Conservation (phyloP, 2,797 vertebrate genomes). For the Rallus crepitans region DNA sequence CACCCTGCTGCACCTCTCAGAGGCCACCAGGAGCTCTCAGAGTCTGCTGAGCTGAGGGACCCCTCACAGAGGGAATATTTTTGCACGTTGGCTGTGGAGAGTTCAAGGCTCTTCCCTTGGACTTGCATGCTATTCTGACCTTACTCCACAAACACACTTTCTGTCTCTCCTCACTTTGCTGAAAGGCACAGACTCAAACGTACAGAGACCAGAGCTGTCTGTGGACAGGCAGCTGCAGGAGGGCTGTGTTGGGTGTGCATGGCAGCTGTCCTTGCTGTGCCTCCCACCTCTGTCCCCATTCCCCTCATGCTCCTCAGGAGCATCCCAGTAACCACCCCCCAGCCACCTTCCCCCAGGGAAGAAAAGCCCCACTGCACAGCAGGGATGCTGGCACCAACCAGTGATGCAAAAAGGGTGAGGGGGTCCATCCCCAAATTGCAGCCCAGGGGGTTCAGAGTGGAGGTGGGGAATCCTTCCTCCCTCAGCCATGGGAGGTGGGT, state of each 20-base stretch:
- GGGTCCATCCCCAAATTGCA: fast-evolving
- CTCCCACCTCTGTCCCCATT: not conserved
- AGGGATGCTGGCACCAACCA: not conserved
- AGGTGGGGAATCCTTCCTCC: not conserved
- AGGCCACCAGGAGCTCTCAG: fast-evolving
- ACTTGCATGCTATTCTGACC: not conserved
- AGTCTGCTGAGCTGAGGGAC: not conserved
- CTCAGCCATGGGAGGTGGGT: too few species aligned
- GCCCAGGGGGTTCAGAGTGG: fast-evolving
- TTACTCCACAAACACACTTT: not conserved
- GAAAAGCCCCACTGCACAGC: not conserved
- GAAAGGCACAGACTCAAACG: not conserved
- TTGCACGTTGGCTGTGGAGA: not conserved
- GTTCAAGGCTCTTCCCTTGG: not conserved
- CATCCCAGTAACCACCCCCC: not conserved
- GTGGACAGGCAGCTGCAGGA: not conserved
- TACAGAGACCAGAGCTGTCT: fast-evolving
- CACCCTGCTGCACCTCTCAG: not conserved
- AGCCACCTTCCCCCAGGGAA: fast-evolving
- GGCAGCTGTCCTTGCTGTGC: not conserved
- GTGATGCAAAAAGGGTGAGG: fast-evolving
- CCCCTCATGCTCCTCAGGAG: not conserved
- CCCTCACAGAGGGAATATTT: not conserved
- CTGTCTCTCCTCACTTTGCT: not conserved
- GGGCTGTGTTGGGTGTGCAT: fast-evolving